These are phyloP conservation scores for Trilocha varians DNA, from an alignment of 2,888 invertebrate genomes.

Conservation along the genomic window DNA sequence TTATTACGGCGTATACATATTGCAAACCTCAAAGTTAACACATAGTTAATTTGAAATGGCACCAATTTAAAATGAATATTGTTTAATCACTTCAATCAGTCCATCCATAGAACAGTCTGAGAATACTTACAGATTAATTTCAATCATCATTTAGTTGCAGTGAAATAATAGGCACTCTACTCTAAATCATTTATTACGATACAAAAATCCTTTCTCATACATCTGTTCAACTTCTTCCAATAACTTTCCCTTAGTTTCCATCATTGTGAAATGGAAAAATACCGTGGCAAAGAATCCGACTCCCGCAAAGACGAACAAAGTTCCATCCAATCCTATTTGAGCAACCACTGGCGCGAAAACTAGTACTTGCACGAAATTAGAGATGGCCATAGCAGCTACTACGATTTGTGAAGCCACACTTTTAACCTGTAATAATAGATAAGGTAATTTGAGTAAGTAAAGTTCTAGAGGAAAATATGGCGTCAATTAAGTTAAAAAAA, in stretches of 20 bases:
- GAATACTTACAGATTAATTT: too few species aligned
- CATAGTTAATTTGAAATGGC: too few species aligned
- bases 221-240: slow-evolving; percentile 29
- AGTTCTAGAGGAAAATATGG: neutral
- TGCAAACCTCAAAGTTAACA: too few species aligned
- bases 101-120: too few species aligned
- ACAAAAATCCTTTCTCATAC: slow-evolving; percentile 27
- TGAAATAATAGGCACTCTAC: too few species aligned
- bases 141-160: too few species aligned
- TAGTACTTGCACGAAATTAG: slow-evolving; percentile 24
- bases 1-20: too few species aligned
- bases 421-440: too few species aligned
- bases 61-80: too few species aligned
- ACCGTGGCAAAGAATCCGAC: slow-evolving; percentile 25
- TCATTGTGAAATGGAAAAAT: slow-evolving; percentile 28
- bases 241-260: slow-evolving; percentile 42
- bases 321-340: slow-evolving; percentile 34
- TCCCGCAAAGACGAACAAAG: slow-evolving; percentile 36
- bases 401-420: slow-evolving; percentile 20
- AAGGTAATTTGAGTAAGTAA: too few species aligned
- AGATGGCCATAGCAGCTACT: slow-evolving; percentile 15
- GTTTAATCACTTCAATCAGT: too few species aligned
- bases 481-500: too few species aligned
- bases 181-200: slow-evolving; percentile 9
- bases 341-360: slow-evolving; percentile 20